Evolutionary conservation across 2,888 invertebrate species (phyloP).

Genomic region (Drosophila flavopinicola): DNA sequence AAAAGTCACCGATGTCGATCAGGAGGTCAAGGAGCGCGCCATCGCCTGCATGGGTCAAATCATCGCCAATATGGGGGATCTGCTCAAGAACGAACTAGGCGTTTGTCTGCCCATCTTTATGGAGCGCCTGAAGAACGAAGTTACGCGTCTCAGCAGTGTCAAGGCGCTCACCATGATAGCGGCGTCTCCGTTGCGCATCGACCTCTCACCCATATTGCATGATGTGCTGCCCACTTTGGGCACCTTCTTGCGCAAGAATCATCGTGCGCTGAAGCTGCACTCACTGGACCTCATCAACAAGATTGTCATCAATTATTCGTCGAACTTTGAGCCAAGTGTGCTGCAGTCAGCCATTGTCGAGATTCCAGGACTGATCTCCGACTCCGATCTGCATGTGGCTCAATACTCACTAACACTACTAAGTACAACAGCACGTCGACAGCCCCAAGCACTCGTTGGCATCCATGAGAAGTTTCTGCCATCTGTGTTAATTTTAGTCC

Average conservation of each 20-base stretch:
- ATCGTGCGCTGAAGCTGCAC: conserved; percentile 95
- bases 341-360: conserved; percentile 91
- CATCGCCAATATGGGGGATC: conserved; percentile 95
- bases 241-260: conserved; percentile 97
- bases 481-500: conserved; percentile 93
- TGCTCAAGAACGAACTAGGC: conserved; percentile 90
- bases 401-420: conserved; percentile 94
- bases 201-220: conserved; percentile 91
- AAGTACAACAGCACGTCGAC: conserved; percentile 91
- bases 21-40: conserved; percentile 99
- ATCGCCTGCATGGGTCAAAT: conserved; percentile 98
- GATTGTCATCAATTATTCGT: conserved; percentile 94
- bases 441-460: conserved; percentile 91
- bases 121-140: conserved; percentile 97
- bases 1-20: conserved; percentile 98
- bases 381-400: conserved; percentile 98
- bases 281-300: conserved; percentile 95
- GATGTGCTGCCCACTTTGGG: conserved; percentile 96
- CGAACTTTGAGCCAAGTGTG: conserved; percentile 87
- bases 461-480: conserved; percentile 91
- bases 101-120: conserved; percentile 97
- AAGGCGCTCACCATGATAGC: conserved; percentile 98
- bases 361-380: conserved; percentile 95
- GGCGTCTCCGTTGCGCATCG: conserved; percentile 93
- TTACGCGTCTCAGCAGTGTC: conserved; percentile 97